These are phyloP conservation scores for Drosophila fuyamai DNA, from an alignment of 1,140 invertebrate genomes.

Conservation along the genomic window DNA sequence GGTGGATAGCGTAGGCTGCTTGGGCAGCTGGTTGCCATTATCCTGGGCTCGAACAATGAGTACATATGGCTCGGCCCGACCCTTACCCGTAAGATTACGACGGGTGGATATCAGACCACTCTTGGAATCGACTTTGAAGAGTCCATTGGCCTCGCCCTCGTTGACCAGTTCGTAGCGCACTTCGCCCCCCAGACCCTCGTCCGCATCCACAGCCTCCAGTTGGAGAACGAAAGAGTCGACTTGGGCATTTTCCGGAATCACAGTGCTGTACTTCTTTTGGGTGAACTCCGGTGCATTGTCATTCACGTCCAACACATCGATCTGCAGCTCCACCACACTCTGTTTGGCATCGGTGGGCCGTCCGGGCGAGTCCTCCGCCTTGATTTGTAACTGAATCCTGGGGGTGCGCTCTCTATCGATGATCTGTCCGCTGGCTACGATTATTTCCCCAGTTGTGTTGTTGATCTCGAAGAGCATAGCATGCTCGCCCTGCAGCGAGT, in stretches of 20 bases:
- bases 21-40: constrained; percentile 87
- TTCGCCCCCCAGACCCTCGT: constrained; percentile 89
- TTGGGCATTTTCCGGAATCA: constrained; percentile 89
- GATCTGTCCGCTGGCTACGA: constrained; percentile 88
- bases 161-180: constrained; percentile 90
- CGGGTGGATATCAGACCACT: constrained; percentile 89
- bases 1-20: constrained; percentile 85
- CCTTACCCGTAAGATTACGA: constrained; percentile 88
- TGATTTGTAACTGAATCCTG: constrained; percentile 88
- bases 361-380: constrained; percentile 90
- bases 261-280: constrained; percentile 85
- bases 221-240: constrained; percentile 88
- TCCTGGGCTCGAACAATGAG: constrained; percentile 90
- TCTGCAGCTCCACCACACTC: constrained; percentile 87
- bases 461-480: constrained; percentile 90
- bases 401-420: constrained; percentile 91
- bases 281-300: constrained; percentile 89
- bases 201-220: constrained; percentile 92
- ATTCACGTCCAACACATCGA: constrained; percentile 93
- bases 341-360: constrained; percentile 88
- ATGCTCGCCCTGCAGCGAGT: constrained; percentile 89
- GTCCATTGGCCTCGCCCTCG: constrained; percentile 89
- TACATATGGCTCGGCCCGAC: constrained; percentile 90
- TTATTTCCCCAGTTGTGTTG: constrained; percentile 88
- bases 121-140: constrained; percentile 89